phyloP scores from a whole-genome alignment of 2,888 invertebrate genomes.

The Habroteleia sp. region DNA sequence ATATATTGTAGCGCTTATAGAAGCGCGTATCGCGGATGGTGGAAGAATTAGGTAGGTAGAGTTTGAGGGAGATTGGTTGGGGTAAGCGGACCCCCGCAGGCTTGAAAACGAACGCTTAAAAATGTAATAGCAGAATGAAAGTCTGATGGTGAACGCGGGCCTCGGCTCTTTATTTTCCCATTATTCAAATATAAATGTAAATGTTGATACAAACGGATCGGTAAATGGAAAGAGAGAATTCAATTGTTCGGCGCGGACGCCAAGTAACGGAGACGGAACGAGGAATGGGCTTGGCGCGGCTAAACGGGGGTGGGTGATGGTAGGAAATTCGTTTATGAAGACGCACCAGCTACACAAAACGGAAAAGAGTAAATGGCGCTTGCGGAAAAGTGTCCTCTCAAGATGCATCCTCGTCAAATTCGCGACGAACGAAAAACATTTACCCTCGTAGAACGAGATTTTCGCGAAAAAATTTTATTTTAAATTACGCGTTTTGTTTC shows the following conservation, averaged over 20 bases:
- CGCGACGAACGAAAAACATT: conserved; percentile 31
- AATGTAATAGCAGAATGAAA: conserved; percentile 74
- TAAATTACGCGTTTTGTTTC: neutral
- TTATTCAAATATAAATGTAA: conserved; percentile 82
- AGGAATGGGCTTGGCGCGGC: conserved; percentile 35
- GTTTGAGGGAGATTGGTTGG: conserved; percentile 58
- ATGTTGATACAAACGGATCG: conserved; percentile 82
- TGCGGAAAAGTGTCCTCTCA: conserved; percentile 65
- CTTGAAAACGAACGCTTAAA: conserved; percentile 79
- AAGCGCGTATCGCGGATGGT: conserved; percentile 52
- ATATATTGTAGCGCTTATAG: conserved; percentile 40
- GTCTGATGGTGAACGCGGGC: conserved; percentile 65
- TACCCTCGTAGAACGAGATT: conserved; percentile 11
- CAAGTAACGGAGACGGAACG: conserved; percentile 64
- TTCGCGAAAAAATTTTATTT: neutral
- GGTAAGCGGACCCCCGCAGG: conserved; percentile 72
- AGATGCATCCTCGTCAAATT: conserved; percentile 63
- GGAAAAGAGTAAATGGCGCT: conserved; percentile 65
- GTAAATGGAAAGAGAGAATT: conserved; percentile 81
- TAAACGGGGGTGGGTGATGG: conserved; percentile 65
- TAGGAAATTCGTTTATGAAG: conserved; percentile 81
- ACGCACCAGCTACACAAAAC: conserved; percentile 74
- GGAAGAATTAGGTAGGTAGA: conserved; percentile 56
- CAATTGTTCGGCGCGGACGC: conserved; percentile 77
- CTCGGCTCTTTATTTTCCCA: conserved; percentile 80